Evolutionary conservation across 2,113 vertebrate genomes (phyloP).

Genomic region (Hyla sarda): DNA sequence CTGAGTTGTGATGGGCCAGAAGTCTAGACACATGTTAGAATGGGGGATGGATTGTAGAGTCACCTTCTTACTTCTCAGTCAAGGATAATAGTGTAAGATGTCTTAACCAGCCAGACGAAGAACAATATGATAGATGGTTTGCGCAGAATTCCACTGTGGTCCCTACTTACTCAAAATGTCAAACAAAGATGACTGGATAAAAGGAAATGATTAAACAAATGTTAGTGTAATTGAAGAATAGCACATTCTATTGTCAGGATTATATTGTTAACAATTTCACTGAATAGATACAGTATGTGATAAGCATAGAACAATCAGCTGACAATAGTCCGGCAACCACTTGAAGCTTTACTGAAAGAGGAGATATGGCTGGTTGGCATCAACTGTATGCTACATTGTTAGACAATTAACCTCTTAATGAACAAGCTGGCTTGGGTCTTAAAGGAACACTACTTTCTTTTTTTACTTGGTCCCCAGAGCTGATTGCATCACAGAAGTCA

Average conservation of each 20-base stretch:
- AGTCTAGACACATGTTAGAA: constrained; percentile 43
- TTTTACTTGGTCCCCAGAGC: too few relatives aligned
- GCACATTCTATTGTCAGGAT: neutral
- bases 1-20: constrained; percentile 36
- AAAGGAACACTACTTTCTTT: too few relatives aligned
- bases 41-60: constrained; percentile 25
- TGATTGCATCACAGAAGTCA: too few relatives aligned
- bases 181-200: constrained; percentile 32
- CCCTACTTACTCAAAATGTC: constrained; percentile 45
- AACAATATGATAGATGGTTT: constrained; percentile 33
- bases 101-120: constrained; percentile 26
- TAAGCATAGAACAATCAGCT: neutral
- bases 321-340: neutral
- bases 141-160: constrained; percentile 1
- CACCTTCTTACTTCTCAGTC: constrained; percentile 37
- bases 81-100: constrained; percentile 45
- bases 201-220: constrained; percentile 31
- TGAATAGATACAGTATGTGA: neutral
- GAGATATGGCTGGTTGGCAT: too few relatives aligned
- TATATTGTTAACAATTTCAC: neutral
- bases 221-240: neutral
- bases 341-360: neutral
- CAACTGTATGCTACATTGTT: too few relatives aligned
- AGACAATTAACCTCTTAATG: too few relatives aligned
- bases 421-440: too few relatives aligned